Evolutionary conservation across 2,888 invertebrate genomes (phyloP), one percentile per base, ranked within the genome.

Genomic region (Deilephila elpenor): DNA sequence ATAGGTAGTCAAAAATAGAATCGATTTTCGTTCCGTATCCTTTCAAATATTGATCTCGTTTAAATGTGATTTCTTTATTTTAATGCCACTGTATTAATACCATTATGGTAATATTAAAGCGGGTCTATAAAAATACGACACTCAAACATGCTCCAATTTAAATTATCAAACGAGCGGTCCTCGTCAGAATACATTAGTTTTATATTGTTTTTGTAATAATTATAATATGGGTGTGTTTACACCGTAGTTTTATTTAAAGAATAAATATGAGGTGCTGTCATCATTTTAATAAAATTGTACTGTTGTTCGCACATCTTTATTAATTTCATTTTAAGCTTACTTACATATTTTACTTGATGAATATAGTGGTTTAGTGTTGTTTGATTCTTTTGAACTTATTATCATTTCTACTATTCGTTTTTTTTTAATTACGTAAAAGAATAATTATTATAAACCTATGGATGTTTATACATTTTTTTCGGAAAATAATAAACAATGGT

Each of bases 121-220:
- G 51, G 67, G 44, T 67, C 44, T 51, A 67, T 67, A 67, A 67
- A 67, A 19, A 56, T n/a, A 51, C 61, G 34, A 34, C 20, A 67
- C 51, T 20, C 51, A 74, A 72, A 74, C 74, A 73, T 78, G 78
- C 74, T 77, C 79, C 75, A 73, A 72, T 77, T 76, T 75, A 32
- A 71, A 75, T 73, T 75, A 75, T 75, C 76, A 70, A 61, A 44
- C 71, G 59, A 51, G 67, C 34, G 19, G 62, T 67, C 44, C 5
- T 67, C 17, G 25, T 67, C 51, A 4, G 72, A 72, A 79, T 78
- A 79, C 73, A 76, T 77, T 78, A 76, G 51, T 74, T 79, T 78
- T 75, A 29, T 72, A 74, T 70, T 32, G 74, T 70, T 77, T 79
- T 76, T 76, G 76, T 77, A 78, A 75, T 72, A 74, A 75, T 76